Percentiles rank a stretch among this genome's conserved stretches.
Conservation (phyloP, 1,140 invertebrate species). For the Mizuhopecten yessoensis region DNA sequence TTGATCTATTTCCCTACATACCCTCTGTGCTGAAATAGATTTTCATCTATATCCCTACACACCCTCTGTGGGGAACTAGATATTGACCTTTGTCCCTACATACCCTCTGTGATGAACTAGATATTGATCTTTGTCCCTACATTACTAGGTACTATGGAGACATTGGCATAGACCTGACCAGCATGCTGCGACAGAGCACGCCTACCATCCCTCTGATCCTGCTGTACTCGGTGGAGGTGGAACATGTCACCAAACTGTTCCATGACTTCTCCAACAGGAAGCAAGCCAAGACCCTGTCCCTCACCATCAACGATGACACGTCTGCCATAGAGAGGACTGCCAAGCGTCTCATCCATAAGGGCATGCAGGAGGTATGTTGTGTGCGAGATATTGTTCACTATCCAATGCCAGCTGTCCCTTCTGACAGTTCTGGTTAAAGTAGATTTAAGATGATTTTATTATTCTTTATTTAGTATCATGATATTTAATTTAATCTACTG, state of each 20-base stretch:
- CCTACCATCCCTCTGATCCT: conserved; percentile 79
- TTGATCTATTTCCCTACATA: no score
- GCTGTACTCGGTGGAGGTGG: conserved; percentile 76
- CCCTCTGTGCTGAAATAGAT: no score
- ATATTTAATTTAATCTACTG: no score
- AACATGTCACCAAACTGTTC: conserved; percentile 77
- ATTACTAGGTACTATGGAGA: conserved; percentile 75
- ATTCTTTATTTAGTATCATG: no score
- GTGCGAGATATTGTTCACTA: background rate
- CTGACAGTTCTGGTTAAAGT: background rate
- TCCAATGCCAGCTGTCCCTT: background rate
- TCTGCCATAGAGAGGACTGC: conserved; percentile 74
- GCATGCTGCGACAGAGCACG: conserved; percentile 76
- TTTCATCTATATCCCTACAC: no score
- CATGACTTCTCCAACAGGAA: conserved; percentile 78
- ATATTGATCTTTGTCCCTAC: background rate
- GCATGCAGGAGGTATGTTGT: conserved; percentile 76
- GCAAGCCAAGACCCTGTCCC: conserved; percentile 70
- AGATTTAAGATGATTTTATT: no score
- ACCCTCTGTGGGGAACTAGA: no score
- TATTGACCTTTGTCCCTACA: background rate
- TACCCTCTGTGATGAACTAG: no score
- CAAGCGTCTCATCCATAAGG: conserved; percentile 78
- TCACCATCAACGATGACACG: conserved; percentile 77
- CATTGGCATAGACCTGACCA: conserved; percentile 74